A percentile compares a stretch with the other conserved stretches of the same genome.
Conservation (phyloP, 1,140 invertebrate species). For the Condylostylus longicornis region DNA sequence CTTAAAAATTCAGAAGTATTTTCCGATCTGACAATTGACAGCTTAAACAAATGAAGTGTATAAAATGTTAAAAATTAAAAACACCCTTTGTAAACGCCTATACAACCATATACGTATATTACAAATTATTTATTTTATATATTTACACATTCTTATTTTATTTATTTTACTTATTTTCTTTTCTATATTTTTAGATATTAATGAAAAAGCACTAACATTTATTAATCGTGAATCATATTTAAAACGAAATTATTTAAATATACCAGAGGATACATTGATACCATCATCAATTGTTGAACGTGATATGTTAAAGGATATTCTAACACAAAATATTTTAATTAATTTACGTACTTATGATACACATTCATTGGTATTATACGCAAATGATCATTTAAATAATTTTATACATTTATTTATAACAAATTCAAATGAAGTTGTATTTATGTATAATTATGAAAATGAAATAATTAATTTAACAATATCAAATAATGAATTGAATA, state of each 20-base stretch:
- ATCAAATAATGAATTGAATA: conserved; percentile 54
- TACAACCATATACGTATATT: too few relatives aligned
- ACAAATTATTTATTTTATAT: too few relatives aligned
- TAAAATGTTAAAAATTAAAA: too few relatives aligned
- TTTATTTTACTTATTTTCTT: background rate
- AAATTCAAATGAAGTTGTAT: conserved; percentile 56
- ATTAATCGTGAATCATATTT: conserved; percentile 62
- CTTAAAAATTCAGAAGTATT: too few relatives aligned
- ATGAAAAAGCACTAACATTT: conserved; percentile 77
- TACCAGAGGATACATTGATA: conserved; percentile 20
- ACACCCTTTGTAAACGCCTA: too few relatives aligned
- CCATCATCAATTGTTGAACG: conserved; percentile 46
- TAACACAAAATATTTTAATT: conserved; percentile 63
- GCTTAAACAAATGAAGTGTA: too few relatives aligned
- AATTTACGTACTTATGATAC: conserved; percentile 76
- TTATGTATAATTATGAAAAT: conserved; percentile 67
- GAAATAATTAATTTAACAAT: conserved; percentile 67
- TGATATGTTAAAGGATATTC: conserved; percentile 52
- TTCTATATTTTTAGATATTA: conserved; percentile 56
- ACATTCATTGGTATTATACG: conserved; percentile 70
- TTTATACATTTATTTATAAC: conserved; percentile 81
- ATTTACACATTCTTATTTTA: background rate
- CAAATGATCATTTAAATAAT: conserved; percentile 86
- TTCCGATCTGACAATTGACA: too few relatives aligned
- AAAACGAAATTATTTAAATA: conserved; percentile 55